phyloP scores from a whole-genome alignment of 2,888 invertebrate genomes.

The Malthinus flaveolus region DNA sequence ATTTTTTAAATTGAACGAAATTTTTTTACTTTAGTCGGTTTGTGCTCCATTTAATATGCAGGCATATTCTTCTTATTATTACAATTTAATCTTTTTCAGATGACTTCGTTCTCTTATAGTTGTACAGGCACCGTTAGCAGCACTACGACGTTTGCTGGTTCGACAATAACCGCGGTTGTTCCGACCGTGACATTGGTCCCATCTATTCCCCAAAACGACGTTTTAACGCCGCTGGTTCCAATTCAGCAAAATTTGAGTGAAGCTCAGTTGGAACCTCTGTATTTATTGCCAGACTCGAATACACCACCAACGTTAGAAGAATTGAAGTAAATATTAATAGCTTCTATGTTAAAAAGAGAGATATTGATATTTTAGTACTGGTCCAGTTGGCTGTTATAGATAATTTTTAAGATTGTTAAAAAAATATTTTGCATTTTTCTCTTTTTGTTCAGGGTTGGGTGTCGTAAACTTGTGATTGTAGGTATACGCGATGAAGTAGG shows the following conservation, averaged over 20 bases:
- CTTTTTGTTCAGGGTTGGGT: too few species aligned
- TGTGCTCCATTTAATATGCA: too few species aligned
- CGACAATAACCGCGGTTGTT: conserved; percentile 44
- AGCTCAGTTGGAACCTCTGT: conserved; percentile 4
- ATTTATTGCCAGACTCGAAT: conserved; percentile 39
- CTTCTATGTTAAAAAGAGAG: not conserved
- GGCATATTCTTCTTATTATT: too few species aligned
- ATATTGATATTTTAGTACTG: too few species aligned
- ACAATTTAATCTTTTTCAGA: too few species aligned
- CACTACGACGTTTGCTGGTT: conserved; percentile 44
- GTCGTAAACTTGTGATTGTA: too few species aligned
- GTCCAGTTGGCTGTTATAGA: too few species aligned
- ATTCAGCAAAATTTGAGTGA: conserved; percentile 10
- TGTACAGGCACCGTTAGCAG: conserved; percentile 49
- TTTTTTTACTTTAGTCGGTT: too few species aligned
- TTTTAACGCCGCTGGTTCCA: conserved; percentile 9
- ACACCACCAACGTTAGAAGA: conserved; percentile 36
- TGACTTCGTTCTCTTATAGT: conserved; percentile 42
- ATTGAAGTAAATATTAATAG: conserved; percentile 6
- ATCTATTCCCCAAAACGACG: conserved; percentile 11
- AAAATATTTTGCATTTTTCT: too few species aligned
- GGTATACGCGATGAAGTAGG: too few species aligned
- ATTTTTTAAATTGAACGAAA: too few species aligned
- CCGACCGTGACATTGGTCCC: conserved; percentile 33
- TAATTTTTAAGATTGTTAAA: too few species aligned